Base-by-base conservation (phyloP, 2,113 vertebrate species). In the Planiliza haematocheilus region DNA sequence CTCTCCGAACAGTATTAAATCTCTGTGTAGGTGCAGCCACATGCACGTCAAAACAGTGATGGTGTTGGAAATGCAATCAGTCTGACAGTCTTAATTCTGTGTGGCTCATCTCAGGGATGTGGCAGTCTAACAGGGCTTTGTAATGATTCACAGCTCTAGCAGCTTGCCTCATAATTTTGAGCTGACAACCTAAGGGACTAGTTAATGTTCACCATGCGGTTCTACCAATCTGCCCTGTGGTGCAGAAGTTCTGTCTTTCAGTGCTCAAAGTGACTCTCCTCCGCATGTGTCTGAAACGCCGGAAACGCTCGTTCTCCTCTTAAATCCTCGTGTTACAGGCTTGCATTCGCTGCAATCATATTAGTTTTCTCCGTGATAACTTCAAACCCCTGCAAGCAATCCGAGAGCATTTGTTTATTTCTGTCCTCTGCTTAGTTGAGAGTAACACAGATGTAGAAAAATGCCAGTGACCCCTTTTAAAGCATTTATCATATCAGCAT, bases 401-500 rank as follows among this genome's bases (percentile, higher is more conserved):
- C 39, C 45, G 1, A n/a, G 58, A 45, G n/a, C 30, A 8, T 74
- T 75, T 0, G 3, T 46, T 56, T 46, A 30, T 34, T 30, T 30
- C 30, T 43, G 59, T 76, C 51, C 38, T 78, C 43, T 8, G 43
- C 48, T 17, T 34, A 41, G 49, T 71, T 42, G 17, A 8, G 58
- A 52, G 48, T 17, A 48, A 70, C 58, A 68, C 20, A 66, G 70
- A 78, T 70, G 81, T 61, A 84, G 59, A 66, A 41, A 79, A 65
- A 76, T 83, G 82, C 71, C 67, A 34, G 43, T 82, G 81, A 88
- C 83, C 85, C 77, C 83, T 82, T 86, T 81, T 68, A 79, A 86
- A 73, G 37, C 77, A 17, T 82, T 79, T 65, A 75, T 88, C 79
- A 77, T 86, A 18, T 81, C 77, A 8, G 79, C 79, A 71, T 63